phyloP scores from a whole-genome alignment of 2,797 vertebrate genomes.

The Sebastes miniatus region DNA sequence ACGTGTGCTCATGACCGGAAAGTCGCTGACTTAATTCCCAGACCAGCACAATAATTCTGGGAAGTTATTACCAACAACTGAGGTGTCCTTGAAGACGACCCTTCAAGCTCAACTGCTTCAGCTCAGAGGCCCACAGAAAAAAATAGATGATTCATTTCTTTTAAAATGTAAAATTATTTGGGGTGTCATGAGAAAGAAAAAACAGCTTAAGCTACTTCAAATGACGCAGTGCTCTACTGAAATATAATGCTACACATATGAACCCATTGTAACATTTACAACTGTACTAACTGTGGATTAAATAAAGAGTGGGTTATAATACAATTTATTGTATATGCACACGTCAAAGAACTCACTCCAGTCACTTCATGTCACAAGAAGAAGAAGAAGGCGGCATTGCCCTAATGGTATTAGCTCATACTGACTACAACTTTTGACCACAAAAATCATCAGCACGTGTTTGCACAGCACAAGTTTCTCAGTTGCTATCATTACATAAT shows the following conservation, averaged over 20 bases:
- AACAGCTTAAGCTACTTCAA: background rate
- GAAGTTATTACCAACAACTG: constrained; percentile 1
- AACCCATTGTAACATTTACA: background rate
- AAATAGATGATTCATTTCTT: background rate
- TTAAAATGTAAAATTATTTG: background rate
- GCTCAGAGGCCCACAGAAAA: background rate
- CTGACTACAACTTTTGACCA: background rate
- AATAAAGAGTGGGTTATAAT: background rate
- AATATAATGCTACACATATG: background rate
- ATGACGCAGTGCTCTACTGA: background rate
- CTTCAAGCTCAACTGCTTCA: background rate
- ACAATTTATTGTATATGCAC: background rate
- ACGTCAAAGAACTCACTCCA: background rate
- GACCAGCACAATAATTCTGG: background rate
- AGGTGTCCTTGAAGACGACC: background rate
- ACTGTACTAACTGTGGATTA: background rate
- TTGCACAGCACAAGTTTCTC: background rate
- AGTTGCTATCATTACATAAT: background rate
- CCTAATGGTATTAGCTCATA: background rate
- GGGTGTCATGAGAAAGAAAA: background rate
- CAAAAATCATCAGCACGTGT: background rate
- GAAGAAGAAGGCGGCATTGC: background rate
- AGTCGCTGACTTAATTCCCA: background rate
- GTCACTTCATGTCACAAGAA: background rate
- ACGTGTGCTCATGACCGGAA: constrained; percentile 24